These are phyloP conservation scores for Muscicapa adusta DNA, from an alignment of 2,113 vertebrate genomes.

Conservation along the genomic window DNA sequence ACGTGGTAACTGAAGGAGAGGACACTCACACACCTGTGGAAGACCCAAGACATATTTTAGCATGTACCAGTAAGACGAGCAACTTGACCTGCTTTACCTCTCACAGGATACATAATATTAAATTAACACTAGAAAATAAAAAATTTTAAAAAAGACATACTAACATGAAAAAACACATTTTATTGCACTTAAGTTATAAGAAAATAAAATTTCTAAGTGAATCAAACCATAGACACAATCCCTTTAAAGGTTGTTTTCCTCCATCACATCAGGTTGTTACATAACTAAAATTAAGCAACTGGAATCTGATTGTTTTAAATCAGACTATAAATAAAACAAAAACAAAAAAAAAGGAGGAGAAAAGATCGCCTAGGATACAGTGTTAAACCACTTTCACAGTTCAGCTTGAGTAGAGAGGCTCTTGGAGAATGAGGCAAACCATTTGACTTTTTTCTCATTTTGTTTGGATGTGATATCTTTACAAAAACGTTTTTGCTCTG, in stretches of 20 bases:
- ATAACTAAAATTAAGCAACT: slow-evolving; percentile 96
- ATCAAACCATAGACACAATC: slow-evolving; percentile 99
- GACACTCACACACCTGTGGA: neutral
- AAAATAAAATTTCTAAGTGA: slow-evolving; percentile 99
- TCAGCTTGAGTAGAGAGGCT: slow-evolving; percentile 92
- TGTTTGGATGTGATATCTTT: slow-evolving; percentile 74
- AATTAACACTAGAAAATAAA: neutral
- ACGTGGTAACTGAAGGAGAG: neutral
- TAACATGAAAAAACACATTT: slow-evolving; percentile 99
- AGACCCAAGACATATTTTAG: neutral
- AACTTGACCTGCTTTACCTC: neutral
- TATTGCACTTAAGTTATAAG: slow-evolving; percentile 99
- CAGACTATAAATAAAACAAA: slow-evolving; percentile 98
- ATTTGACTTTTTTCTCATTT: slow-evolving; percentile 77
- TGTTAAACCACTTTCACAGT: slow-evolving; percentile 99
- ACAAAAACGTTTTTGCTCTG: slow-evolving; percentile 78
- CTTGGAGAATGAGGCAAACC: slow-evolving; percentile 94
- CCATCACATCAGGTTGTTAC: slow-evolving; percentile 98
- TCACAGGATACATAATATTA: neutral
- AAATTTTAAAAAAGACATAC: slow-evolving; percentile 71
- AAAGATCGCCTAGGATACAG: slow-evolving; percentile 98
- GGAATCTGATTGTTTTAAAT: slow-evolving; percentile 98
- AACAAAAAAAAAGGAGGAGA: slow-evolving; percentile 74
- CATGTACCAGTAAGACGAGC: neutral
- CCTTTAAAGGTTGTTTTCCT: slow-evolving; percentile 98